Percentiles rank a stretch among this genome's conserved stretches.
Conservation (phyloP, 2,113 vertebrate genomes). For the Eurypyga helias region DNA sequence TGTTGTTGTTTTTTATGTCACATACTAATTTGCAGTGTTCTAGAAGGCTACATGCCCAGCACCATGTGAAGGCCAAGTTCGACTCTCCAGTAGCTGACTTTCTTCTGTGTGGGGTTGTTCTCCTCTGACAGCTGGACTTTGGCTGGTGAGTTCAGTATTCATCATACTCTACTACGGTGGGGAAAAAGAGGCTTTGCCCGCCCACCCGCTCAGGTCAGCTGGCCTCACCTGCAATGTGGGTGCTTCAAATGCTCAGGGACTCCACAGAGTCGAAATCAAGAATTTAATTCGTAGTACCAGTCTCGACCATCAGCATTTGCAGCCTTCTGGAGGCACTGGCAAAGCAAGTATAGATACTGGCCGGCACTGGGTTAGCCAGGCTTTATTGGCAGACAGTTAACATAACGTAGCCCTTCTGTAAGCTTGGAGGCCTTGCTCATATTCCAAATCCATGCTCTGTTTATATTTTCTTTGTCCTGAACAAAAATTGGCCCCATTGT, state of each 20-base stretch:
- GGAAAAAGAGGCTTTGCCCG: neutral
- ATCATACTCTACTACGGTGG: rapidly evolving
- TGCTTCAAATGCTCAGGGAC: neutral
- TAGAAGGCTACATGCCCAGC: neutral
- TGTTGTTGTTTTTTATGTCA: neutral
- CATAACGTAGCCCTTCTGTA: neutral
- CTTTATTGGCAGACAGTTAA: neutral
- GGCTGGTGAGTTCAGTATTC: neutral
- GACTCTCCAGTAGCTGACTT: neutral
- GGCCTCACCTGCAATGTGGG: neutral
- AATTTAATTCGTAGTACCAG: neutral
- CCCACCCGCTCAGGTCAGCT: neutral
- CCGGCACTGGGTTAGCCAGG: neutral
- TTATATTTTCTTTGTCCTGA: slow-evolving; percentile 83
- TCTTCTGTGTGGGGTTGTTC: neutral
- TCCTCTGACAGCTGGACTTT: neutral
- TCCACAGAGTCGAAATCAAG: neutral
- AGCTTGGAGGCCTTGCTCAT: slow-evolving; percentile 54
- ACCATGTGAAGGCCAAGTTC: neutral
- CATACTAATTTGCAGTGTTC: neutral
- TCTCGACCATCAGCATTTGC: neutral
- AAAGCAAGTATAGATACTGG: neutral
- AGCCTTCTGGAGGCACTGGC: neutral
- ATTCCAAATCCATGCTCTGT: slow-evolving; percentile 73
- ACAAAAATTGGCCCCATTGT: slow-evolving; percentile 85